phyloP scores from a whole-genome alignment of 2,888 invertebrate genomes.

The Meghimatium bilineatum region DNA sequence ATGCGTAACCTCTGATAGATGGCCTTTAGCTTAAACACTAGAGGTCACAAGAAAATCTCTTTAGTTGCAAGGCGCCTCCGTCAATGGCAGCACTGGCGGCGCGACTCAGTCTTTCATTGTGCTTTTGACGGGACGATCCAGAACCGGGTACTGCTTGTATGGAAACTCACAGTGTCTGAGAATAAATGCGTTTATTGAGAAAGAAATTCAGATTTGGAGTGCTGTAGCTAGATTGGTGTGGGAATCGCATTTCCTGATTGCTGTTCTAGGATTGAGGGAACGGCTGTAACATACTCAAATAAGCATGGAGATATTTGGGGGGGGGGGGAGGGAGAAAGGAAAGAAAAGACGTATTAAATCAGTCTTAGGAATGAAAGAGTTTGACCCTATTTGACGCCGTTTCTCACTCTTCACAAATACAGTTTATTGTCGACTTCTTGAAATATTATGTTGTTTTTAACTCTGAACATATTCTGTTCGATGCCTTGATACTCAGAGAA shows the following conservation, averaged over 20 bases:
- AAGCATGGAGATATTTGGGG: neutral
- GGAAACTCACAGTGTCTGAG: constrained; percentile 24
- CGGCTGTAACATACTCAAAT: neutral
- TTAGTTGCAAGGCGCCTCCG: constrained; percentile 33
- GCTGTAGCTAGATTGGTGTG: constrained; percentile 42
- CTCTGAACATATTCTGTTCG: too few species aligned
- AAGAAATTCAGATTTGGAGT: constrained; percentile 45
- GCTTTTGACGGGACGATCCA: constrained; percentile 22
- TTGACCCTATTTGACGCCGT: neutral
- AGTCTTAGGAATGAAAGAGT: constrained; percentile 1
- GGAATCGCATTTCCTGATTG: constrained; percentile 48
- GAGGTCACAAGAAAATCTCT: constrained; percentile 40
- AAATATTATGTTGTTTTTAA: too few species aligned
- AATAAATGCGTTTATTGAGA: constrained; percentile 48
- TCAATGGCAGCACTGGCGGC: constrained; percentile 16
- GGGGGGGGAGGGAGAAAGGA: too few species aligned
- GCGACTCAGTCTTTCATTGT: constrained; percentile 30
- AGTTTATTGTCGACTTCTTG: too few species aligned
- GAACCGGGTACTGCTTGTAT: constrained; percentile 33
- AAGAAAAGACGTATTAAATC: too few species aligned
- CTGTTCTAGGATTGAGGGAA: constrained; percentile 7
- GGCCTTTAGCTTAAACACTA: constrained; percentile 25
- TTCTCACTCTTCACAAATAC: too few species aligned
- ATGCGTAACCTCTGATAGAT: constrained; percentile 50
- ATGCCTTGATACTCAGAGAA: too few species aligned